A percentile compares a stretch with the other conserved stretches of the same genome.
Evolutionary conservation across 1,140 invertebrate species (phyloP).

Genomic region (Heliconius congener): DNA sequence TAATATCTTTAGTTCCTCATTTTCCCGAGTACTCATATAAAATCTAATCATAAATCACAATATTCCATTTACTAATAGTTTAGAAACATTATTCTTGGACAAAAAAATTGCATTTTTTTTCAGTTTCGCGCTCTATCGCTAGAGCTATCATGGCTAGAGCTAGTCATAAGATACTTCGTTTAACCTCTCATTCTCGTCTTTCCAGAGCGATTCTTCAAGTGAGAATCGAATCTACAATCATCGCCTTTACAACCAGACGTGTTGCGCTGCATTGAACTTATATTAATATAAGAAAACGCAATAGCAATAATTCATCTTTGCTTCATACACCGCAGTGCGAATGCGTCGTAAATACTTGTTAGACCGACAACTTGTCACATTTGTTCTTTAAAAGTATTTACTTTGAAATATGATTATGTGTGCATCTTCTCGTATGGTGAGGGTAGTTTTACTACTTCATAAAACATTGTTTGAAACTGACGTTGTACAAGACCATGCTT

Average conservation of each 20-base stretch:
- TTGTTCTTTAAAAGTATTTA: conserved; percentile 14
- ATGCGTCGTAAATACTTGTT: conserved; percentile 8
- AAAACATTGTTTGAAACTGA: conserved; percentile 1
- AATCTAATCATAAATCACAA: no score
- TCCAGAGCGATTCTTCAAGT: no score
- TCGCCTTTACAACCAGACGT: no score
- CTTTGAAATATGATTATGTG: neutral
- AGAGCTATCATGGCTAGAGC: no score
- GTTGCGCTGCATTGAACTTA: neutral
- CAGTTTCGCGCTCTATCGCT: neutral
- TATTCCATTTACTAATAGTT: no score
- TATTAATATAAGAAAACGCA: neutral
- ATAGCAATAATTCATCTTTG: neutral
- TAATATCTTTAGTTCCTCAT: no score
- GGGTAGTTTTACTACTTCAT: conserved; percentile 4
- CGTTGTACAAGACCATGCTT: conserved; percentile 1
- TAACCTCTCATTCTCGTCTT: no score
- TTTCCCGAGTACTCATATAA: no score
- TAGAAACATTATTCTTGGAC: no score
- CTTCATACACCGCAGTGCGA: neutral
- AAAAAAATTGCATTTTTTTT: neutral
- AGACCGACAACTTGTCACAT: conserved; percentile 9
- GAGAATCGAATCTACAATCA: no score
- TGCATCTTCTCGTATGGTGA: neutral
- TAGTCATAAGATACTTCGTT: no score